Conservation (phyloP, 2,797 vertebrate genomes). For the Zenarchopterus dispar region DNA sequence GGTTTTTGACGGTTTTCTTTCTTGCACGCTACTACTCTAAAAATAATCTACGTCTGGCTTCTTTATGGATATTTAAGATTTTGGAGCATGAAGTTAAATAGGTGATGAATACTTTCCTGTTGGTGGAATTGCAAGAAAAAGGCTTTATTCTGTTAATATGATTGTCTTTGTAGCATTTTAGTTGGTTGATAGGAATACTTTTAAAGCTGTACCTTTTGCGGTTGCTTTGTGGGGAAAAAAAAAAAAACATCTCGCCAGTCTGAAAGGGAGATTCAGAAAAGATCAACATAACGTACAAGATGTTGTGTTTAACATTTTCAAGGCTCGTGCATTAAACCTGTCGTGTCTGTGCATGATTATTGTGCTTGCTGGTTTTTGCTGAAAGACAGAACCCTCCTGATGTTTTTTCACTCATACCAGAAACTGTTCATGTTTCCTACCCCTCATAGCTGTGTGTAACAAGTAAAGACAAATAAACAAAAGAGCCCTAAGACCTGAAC, state of each 20-base stretch:
- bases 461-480: slow-evolving; percentile 51
- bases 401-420: neutral
- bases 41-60: slow-evolving; percentile 22
- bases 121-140: neutral
- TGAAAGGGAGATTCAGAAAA: slow-evolving; percentile 14
- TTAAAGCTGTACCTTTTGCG: slow-evolving; percentile 27
- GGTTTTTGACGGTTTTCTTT: neutral
- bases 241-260: slow-evolving; percentile 22
- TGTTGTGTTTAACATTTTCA: slow-evolving; percentile 27
- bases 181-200: slow-evolving; percentile 30
- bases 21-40: slow-evolving; percentile 21
- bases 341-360: neutral
- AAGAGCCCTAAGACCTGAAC: slow-evolving; percentile 6
- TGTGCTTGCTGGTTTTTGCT: slow-evolving; percentile 22
- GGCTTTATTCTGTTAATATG: neutral
- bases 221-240: neutral
- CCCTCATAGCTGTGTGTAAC: slow-evolving; percentile 24
- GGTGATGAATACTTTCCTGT: too few relatives aligned
- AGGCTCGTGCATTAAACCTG: slow-evolving; percentile 9
- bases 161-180: slow-evolving; percentile 7
- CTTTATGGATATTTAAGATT: slow-evolving; percentile 13
- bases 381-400: neutral
- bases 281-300: slow-evolving; percentile 18
- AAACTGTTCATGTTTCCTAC: slow-evolving; percentile 12
- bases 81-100: neutral